Percentiles rank a stretch among this genome's conserved stretches.
These are phyloP conservation scores for Leptinotarsa juncta DNA, from an alignment of 2,888 invertebrate genomes.

Conservation along the genomic window DNA sequence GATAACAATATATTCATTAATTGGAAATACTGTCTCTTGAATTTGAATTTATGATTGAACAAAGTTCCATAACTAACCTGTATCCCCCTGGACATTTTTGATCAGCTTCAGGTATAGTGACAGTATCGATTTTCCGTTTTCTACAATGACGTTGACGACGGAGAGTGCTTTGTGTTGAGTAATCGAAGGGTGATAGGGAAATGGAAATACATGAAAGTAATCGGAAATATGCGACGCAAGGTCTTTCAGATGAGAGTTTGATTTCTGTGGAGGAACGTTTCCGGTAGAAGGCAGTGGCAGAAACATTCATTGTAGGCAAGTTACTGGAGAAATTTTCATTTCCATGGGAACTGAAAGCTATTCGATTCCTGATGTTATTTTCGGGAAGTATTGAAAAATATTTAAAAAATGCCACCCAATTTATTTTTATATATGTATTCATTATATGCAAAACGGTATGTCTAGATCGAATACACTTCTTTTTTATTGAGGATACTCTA, in stretches of 20 bases:
- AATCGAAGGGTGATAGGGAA: constrained; percentile 18
- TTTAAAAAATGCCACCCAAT: no score
- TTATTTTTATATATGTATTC: no score
- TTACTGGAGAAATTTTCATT: neutral
- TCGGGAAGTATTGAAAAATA: no score
- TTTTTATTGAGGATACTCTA: no score
- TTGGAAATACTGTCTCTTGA: no score
- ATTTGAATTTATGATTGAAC: no score
- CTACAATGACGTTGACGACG: constrained; percentile 24
- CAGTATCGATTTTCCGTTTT: constrained; percentile 28
- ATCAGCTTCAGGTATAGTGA: constrained; percentile 25
- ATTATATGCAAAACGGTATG: no score
- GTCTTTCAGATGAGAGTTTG: neutral
- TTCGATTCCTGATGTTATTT: neutral
- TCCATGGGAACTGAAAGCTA: neutral
- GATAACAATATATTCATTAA: no score
- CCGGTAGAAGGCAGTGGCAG: neutral
- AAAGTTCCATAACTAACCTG: neutral
- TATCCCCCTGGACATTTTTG: neutral
- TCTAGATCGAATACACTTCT: no score
- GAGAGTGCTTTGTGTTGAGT: constrained; percentile 19
- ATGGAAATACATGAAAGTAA: constrained; percentile 12
- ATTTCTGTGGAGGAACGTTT: neutral
- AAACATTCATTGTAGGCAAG: neutral
- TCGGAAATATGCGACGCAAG: constrained; percentile 1